Conservation (phyloP, 2,113 vertebrate genomes). For the Vulpes lagopus region DNA sequence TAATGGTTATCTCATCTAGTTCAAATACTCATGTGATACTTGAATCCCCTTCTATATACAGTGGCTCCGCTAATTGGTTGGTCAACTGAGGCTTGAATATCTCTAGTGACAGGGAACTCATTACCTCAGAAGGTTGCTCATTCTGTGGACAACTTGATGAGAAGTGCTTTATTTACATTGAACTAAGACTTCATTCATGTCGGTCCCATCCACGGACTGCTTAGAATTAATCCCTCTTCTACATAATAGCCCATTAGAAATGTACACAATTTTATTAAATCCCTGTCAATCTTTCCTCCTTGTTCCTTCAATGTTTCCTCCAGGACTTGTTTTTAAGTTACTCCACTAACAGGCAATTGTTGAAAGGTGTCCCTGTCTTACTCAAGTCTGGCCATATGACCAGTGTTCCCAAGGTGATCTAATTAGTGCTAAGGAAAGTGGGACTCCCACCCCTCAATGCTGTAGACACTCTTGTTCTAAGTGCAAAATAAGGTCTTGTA, state of each 20-base stretch:
- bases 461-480: background rate
- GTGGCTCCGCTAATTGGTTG: background rate
- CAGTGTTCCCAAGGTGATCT: background rate
- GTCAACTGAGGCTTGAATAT: background rate
- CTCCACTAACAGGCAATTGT: conserved; percentile 37
- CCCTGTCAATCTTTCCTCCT: background rate
- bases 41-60: conserved; percentile 1
- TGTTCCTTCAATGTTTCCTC: background rate
- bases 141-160: conserved; percentile 15
- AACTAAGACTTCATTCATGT: conserved; percentile 44
- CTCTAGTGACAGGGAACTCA: conserved; percentile 4
- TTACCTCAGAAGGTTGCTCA: background rate
- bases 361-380: background rate
- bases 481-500: background rate
- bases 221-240: conserved; percentile 21
- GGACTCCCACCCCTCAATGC: background rate
- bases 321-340: conserved; percentile 3
- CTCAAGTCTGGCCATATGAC: background rate
- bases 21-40: background rate
- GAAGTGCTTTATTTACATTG: conserved; percentile 31
- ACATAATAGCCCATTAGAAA: background rate
- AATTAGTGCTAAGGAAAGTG: background rate
- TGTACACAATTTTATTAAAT: background rate
- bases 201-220: background rate
- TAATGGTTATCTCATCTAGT: conserved; percentile 12